These are phyloP conservation scores for Borostomias antarcticus DNA, from an alignment of 2,797 vertebrate species.

Conservation along the genomic window DNA sequence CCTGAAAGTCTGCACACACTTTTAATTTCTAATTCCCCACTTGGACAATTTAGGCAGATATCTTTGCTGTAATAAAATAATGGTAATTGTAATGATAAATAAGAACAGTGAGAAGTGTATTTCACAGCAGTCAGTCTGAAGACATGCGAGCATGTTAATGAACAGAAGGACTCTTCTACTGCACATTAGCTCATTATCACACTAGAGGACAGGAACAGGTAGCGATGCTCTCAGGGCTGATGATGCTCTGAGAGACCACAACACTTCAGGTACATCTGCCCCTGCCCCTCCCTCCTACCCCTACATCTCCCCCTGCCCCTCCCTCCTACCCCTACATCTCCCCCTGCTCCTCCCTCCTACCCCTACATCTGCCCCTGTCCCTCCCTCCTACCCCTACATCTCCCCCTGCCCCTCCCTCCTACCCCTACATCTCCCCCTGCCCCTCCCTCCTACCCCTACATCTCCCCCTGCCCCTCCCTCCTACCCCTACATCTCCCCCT, in stretches of 20 bases:
- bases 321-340: too few species aligned
- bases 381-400: too few species aligned
- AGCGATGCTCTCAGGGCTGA: slow-evolving; percentile 30
- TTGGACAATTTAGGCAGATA: slow-evolving; percentile 19
- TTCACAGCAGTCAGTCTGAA: slow-evolving; percentile 20
- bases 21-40: slow-evolving; percentile 21
- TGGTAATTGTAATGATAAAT: slow-evolving; percentile 28
- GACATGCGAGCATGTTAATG: slow-evolving; percentile 40
- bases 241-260: slow-evolving; percentile 43
- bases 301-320: too few species aligned
- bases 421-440: too few species aligned
- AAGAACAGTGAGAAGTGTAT: slow-evolving; percentile 3
- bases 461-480: too few species aligned
- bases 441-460: too few species aligned
- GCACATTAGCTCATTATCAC: slow-evolving; percentile 44
- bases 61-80: slow-evolving; percentile 35
- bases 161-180: slow-evolving; percentile 38
- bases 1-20: slow-evolving; percentile 22
- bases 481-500: too few species aligned
- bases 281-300: slow-evolving; percentile 18
- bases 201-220: slow-evolving; percentile 36
- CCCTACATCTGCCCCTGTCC: too few species aligned
- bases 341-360: too few species aligned
- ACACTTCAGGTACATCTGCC: slow-evolving; percentile 34
- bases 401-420: too few species aligned